Base-by-base conservation (phyloP, 2,113 vertebrate species). In the Motacilla tschutschensis region DNA sequence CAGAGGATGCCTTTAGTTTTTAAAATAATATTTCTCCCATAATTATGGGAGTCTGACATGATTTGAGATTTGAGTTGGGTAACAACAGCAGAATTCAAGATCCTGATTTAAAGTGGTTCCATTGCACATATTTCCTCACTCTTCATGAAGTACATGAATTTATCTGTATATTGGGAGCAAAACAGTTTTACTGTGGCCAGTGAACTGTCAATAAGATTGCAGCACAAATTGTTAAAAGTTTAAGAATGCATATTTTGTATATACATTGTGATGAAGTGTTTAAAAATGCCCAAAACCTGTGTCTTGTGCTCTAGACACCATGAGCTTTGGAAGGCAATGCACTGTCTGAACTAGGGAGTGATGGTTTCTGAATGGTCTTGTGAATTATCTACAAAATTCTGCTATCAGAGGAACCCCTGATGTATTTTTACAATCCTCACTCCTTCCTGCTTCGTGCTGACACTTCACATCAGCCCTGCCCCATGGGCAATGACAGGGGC, bases 161-260 rank as follows among this genome's bases (percentile, higher is more conserved):
- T 35, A 55, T 46, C 24, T 53, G 10, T 31, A 0, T 36, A 57
- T 29, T 3, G 1, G 15, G 41, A 64, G 14, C 15, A 57, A 57
- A 64, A 40, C 8, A 40, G 22, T 28, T 85, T 48, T 57, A 65
- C 11, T 62, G 19, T n/a, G 24, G 35, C 29, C 35, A 48, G 13
- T 7, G 10, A 54, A 21, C 24, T n/a, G 38, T 14, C 29, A 46
- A 9, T 11, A 83, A 35, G 19, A 55, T 18, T 10, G 38, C 18
- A 72, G 24, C 10, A 10, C 47, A 65, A 55, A 54, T 0, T 55
- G 25, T 19, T 48, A 14, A 22, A 67, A 28, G 22, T 54, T 55
- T 28, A 60, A 33, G 19, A 50, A 26, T 0, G 0, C 5, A 0
- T 46, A 24, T 25, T 75, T 46, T 78, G 8, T 13, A 24, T 33